Conservation (phyloP, 2,888 invertebrate species). For the Quadriops clusia region DNA sequence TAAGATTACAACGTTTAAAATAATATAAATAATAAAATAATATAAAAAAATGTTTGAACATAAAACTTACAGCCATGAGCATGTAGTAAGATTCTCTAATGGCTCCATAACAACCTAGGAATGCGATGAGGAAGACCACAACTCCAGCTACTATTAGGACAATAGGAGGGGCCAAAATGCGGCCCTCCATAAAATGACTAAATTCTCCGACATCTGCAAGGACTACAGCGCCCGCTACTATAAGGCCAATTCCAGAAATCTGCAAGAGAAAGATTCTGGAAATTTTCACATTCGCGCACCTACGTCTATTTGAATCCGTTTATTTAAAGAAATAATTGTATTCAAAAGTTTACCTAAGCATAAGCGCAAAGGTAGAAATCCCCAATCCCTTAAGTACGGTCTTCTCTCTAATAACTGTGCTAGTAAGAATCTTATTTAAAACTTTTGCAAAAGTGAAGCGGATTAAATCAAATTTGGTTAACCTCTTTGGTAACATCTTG, state of each 20-base stretch:
- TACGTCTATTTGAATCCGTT: too few relatives aligned
- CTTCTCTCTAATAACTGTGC: too few relatives aligned
- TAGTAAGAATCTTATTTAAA: too few relatives aligned
- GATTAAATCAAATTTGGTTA: neutral
- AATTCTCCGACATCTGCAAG: slow-evolving; percentile 62
- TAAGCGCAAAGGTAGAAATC: too few relatives aligned
- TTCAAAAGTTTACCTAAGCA: neutral
- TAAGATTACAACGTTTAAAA: neutral
- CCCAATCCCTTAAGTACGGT: neutral
- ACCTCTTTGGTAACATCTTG: too few relatives aligned
- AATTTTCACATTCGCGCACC: too few relatives aligned
- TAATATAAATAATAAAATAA: neutral
- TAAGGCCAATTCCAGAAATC: slow-evolving; percentile 52
- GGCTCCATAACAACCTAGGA: slow-evolving; percentile 87
- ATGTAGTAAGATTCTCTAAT: slow-evolving; percentile 78
- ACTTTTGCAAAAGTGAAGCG: neutral
- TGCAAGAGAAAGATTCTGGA: slow-evolving; percentile 13
- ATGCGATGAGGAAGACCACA: slow-evolving; percentile 76
- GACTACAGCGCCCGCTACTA: slow-evolving; percentile 62
- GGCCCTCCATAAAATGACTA: slow-evolving; percentile 63
- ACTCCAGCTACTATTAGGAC: slow-evolving; percentile 75
- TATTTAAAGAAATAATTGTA: too few relatives aligned
- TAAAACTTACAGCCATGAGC: slow-evolving; percentile 63
- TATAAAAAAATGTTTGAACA: neutral
- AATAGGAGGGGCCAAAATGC: slow-evolving; percentile 71